Evolutionary conservation across 2,113 vertebrate genomes (phyloP), one percentile per base, ranked within the genome.

Genomic region (Hepsetus odoe): DNA sequence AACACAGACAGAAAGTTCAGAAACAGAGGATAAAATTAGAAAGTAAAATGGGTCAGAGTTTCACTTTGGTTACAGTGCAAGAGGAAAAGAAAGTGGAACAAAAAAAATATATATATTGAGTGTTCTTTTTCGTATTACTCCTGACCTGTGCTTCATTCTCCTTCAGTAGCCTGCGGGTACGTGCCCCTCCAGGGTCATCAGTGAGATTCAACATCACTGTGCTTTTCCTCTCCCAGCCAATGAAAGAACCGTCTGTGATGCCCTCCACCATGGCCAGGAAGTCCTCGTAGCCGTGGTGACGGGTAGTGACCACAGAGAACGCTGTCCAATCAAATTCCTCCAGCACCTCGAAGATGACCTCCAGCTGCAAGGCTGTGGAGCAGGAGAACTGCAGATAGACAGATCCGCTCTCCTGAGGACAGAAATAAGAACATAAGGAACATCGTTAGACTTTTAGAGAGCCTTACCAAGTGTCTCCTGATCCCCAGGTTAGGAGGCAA

Each of bases 251-350:
- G 56, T 98, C 97, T 0, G 96, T 98, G 89, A 97, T 90, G 1
- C 94, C 94, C 87, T 98, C 96, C 72, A 97, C 95, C 90, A 96
- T 96, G 72, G 92, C 94, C 84, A 97, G 90, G 76, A 98, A 96
- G 87, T 95, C 95, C 88, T 96, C 94, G 66, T 97, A 94, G 75
- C 96, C 97, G 0, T 97, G 97, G 87, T 95, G 93, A 58, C 95
- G 94, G 0, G 97, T 98, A 84, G 95, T 95, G 69, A 98, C 93
- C 4, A 97, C 94, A 0, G 95, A 96, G 76, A 98, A 98, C 56
- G 95, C 67, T 0, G 97, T 98, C 97, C 97, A 98, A 83, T 98
- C 97, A 24, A 97, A 98, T 81, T 97, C 95, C 72, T 98, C 97
- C 53, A 98, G 91, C 74, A 98, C 95, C 87, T 97, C 96, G 12